Evolutionary conservation across 2,888 invertebrate species (phyloP).

Genomic region (Seladonia tumulorum): DNA sequence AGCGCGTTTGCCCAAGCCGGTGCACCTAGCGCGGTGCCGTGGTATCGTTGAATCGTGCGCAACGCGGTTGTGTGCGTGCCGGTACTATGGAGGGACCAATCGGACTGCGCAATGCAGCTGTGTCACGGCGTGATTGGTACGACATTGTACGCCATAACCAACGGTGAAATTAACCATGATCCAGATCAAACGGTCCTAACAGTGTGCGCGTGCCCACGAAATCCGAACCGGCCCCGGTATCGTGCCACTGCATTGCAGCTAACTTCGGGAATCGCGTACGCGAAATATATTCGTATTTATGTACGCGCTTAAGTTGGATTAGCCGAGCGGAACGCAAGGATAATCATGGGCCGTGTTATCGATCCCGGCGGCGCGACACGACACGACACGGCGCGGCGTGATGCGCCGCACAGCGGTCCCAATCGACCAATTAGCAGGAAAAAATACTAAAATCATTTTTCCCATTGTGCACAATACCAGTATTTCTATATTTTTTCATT

Average conservation of each 20-base stretch:
- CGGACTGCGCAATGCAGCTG: slow-evolving; percentile 58
- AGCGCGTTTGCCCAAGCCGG: background rate
- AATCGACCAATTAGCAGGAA: too few species aligned
- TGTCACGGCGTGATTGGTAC: slow-evolving; percentile 65
- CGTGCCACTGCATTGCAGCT: slow-evolving; percentile 57
- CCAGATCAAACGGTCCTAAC: slow-evolving; percentile 69
- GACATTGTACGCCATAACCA: slow-evolving; percentile 69
- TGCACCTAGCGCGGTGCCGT: background rate
- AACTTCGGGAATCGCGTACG: slow-evolving; percentile 41
- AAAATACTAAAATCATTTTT: too few species aligned
- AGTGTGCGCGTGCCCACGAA: slow-evolving; percentile 60
- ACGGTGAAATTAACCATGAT: slow-evolving; percentile 72
- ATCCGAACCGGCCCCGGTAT: slow-evolving; percentile 45
- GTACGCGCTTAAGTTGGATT: slow-evolving; percentile 50
- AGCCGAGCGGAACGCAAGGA: slow-evolving; percentile 45
- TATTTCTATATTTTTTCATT: too few species aligned
- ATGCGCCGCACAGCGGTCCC: background rate
- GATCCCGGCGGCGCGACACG: slow-evolving; percentile 2
- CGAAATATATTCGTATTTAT: slow-evolving; percentile 61
- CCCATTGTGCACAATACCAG: too few species aligned
- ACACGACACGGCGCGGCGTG: background rate
- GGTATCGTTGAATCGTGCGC: slow-evolving; percentile 20
- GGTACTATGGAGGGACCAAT: slow-evolving; percentile 54
- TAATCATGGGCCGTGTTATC: slow-evolving; percentile 46
- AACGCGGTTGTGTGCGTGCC: background rate